These are phyloP conservation scores for Petroica traversi DNA, from an alignment of 2,113 vertebrate species.

Conservation along the genomic window DNA sequence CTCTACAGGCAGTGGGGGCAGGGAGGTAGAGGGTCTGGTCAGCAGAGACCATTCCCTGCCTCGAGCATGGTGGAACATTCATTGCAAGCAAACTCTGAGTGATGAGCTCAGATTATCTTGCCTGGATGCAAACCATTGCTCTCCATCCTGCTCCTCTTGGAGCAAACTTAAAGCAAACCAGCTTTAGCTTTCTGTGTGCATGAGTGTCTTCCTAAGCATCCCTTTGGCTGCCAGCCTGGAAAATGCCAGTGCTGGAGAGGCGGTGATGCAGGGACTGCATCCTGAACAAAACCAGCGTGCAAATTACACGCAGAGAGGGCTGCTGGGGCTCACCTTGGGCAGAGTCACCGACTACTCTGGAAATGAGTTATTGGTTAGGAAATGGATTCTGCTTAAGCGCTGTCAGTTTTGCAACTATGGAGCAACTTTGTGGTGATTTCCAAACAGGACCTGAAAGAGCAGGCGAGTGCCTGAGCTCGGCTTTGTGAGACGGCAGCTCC, in stretches of 20 bases:
- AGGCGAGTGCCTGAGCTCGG: background rate
- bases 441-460: background rate
- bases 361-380: background rate
- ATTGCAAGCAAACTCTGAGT: background rate
- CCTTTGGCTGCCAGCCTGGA: conserved; percentile 12
- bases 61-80: accelerated
- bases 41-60: background rate
- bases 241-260: background rate
- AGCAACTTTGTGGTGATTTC: background rate
- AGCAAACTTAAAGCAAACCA: background rate
- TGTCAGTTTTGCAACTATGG: background rate
- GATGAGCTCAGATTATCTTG: background rate
- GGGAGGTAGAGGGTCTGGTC: background rate
- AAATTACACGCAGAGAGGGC: background rate
- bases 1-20: background rate
- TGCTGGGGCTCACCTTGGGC: background rate
- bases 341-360: background rate
- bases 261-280: background rate
- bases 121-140: background rate
- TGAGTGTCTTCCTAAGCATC: background rate
- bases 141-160: background rate
- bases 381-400: background rate
- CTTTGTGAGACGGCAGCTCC: background rate
- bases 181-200: background rate
- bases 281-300: background rate